phyloP scores from a whole-genome alignment of 2,888 invertebrate genomes.

The Ecliptopera silaceata region DNA sequence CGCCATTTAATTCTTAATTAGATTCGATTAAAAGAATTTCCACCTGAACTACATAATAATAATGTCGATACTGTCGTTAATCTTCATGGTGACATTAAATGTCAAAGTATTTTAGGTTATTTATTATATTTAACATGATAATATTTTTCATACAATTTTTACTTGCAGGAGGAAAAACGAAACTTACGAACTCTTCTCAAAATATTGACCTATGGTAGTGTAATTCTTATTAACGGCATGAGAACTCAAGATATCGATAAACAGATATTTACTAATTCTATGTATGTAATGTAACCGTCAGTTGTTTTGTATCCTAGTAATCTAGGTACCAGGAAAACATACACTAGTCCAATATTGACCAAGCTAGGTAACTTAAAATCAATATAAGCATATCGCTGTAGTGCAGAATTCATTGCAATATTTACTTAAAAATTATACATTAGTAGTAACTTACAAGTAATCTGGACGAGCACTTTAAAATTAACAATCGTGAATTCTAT shows the following conservation, averaged over 20 bases:
- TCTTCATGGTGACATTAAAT: too few species aligned
- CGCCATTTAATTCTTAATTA: background rate
- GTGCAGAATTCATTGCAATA: constrained; percentile 8
- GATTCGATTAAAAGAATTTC: background rate
- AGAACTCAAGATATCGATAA: too few species aligned
- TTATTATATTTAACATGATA: too few species aligned
- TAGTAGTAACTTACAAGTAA: background rate
- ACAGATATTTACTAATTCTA: too few species aligned
- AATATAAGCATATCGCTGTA: constrained; percentile 14
- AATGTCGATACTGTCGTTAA: too few species aligned
- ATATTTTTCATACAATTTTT: too few species aligned
- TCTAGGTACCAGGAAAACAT: constrained; percentile 15
- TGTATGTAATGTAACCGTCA: background rate
- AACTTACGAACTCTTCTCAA: too few species aligned
- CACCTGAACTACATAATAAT: background rate
- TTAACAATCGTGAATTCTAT: background rate
- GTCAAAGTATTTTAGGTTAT: background rate
- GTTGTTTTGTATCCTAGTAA: background rate
- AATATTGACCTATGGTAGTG: too few species aligned
- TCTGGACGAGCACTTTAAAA: background rate
- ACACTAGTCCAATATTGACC: constrained; percentile 8
- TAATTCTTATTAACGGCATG: too few species aligned
- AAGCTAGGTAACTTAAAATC: constrained; percentile 10
- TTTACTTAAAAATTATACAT: constrained; percentile 4
- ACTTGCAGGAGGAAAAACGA: too few species aligned